These are phyloP conservation scores for Epizoanthus illoricatus DNA, from an alignment of 92 coral and sea anemone species.

Conservation along the genomic window DNA sequence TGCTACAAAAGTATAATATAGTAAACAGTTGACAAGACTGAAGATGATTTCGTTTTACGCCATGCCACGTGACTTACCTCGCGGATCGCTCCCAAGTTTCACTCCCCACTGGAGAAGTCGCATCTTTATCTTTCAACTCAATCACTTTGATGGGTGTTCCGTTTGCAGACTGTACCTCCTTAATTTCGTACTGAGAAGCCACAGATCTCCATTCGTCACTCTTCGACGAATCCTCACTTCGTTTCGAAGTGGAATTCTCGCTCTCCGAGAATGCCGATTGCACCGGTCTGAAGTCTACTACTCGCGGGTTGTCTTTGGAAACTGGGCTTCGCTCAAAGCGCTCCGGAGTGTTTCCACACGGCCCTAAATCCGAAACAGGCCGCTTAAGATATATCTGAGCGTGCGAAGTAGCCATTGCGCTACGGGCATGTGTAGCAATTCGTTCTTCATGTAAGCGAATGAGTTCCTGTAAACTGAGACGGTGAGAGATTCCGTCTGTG, in stretches of 20 bases:
- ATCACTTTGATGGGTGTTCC: constrained; percentile 75
- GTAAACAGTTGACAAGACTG: too few relatives aligned
- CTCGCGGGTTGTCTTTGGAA: constrained; percentile 11
- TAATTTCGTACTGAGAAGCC: constrained; percentile 58
- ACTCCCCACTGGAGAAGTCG: constrained; percentile 23
- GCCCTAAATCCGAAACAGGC: constrained; percentile 53
- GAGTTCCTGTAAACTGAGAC: constrained; percentile 87
- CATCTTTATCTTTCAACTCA: constrained; percentile 66
- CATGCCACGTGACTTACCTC: constrained; percentile 6
- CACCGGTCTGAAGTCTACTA: background rate
- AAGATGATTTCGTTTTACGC: too few relatives aligned
- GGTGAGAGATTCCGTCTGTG: constrained; percentile 52
- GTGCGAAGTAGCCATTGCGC: constrained; percentile 78
- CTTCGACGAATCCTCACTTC: constrained; percentile 45
- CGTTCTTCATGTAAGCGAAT: constrained; percentile 87
- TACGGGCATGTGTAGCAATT: constrained; percentile 87
- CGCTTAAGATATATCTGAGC: constrained; percentile 71
- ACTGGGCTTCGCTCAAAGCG: background rate
- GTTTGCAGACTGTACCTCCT: constrained; percentile 52
- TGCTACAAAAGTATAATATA: too few relatives aligned
- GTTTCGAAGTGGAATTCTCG: constrained; percentile 24
- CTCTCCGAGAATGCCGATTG: background rate
- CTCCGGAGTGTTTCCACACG: constrained; percentile 12
- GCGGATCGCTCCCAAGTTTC: constrained; percentile 48
- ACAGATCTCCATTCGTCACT: constrained; percentile 28